Conservation (phyloP, 2,888 invertebrate species). For the Monochamus alternatus region DNA sequence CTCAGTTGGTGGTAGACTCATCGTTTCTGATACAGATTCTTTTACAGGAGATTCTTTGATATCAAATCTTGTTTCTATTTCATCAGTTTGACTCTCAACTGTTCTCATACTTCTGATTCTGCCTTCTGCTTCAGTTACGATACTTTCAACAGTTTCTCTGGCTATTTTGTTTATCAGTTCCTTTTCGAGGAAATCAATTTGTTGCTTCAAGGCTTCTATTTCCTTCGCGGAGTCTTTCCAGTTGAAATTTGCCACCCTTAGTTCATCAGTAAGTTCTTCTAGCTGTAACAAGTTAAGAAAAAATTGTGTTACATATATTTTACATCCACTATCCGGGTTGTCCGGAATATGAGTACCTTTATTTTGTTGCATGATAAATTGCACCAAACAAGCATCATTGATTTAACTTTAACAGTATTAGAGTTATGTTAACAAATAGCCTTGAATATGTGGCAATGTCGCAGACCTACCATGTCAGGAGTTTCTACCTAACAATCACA, state of each 20-base stretch:
- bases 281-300: constrained; percentile 32
- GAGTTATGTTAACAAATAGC: no score
- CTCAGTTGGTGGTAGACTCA: neutral
- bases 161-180: constrained; percentile 53
- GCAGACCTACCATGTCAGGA: no score
- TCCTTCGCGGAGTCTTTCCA: constrained; percentile 33
- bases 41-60: constrained; percentile 18
- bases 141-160: constrained; percentile 50
- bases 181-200: constrained; percentile 44
- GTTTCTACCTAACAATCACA: no score
- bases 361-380: no score
- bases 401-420: no score
- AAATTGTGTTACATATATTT: neutral
- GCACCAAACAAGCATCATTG: no score
- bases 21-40: neutral
- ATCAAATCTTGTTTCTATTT: constrained; percentile 1
- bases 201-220: constrained; percentile 60
- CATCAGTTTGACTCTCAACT: constrained; percentile 44
- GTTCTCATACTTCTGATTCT: constrained; percentile 40
- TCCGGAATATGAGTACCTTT: no score
- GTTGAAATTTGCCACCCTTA: constrained; percentile 37
- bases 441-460: no score
- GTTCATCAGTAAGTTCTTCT: constrained; percentile 39
- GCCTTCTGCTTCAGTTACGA: constrained; percentile 50
- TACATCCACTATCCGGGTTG: no score